Percentiles rank a stretch among this genome's conserved stretches.
Evolutionary conservation across 2,888 invertebrate genomes (phyloP).

Genomic region (Ctena decussata): DNA sequence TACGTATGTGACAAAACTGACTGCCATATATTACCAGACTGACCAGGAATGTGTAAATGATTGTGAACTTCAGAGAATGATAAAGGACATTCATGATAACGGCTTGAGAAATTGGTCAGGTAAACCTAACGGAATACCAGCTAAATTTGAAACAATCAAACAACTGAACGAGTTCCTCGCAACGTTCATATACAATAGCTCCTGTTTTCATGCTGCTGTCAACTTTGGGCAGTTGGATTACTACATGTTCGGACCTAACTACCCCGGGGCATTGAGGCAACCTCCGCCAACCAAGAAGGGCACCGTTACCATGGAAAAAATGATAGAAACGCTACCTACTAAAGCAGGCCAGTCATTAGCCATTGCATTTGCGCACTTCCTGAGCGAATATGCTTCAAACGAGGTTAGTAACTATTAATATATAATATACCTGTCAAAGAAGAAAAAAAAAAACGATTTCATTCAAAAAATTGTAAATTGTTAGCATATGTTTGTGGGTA

Average conservation of each 20-base stretch:
- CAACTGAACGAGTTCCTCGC: conserved; percentile 50
- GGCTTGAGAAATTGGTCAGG: conserved; percentile 40
- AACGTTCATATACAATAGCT: conserved; percentile 56
- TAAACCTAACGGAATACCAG: conserved; percentile 50
- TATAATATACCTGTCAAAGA: no score
- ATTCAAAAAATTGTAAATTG: no score
- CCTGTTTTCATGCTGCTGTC: conserved; percentile 56
- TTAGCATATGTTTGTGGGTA: no score
- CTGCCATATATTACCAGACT: conserved; percentile 45
- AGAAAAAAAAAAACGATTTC: no score
- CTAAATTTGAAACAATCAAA: conserved; percentile 29
- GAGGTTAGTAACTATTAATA: conserved; percentile 48
- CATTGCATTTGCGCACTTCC: conserved; percentile 60
- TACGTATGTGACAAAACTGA: conserved; percentile 39
- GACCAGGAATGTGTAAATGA: conserved; percentile 48
- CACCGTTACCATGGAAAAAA: conserved; percentile 37
- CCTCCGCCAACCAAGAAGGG: conserved; percentile 61
- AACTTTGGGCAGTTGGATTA: conserved; percentile 65
- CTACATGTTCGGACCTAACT: conserved; percentile 61
- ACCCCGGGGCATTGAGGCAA: conserved; percentile 52
- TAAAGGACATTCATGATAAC: conserved; percentile 50
- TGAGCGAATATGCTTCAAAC: conserved; percentile 51
- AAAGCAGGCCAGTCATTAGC: conserved; percentile 55
- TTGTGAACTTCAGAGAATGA: conserved; percentile 48
- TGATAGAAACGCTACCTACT: conserved; percentile 55